phyloP scores from a whole-genome alignment of 2,888 invertebrate species.

The Bedellia somnulentella region DNA sequence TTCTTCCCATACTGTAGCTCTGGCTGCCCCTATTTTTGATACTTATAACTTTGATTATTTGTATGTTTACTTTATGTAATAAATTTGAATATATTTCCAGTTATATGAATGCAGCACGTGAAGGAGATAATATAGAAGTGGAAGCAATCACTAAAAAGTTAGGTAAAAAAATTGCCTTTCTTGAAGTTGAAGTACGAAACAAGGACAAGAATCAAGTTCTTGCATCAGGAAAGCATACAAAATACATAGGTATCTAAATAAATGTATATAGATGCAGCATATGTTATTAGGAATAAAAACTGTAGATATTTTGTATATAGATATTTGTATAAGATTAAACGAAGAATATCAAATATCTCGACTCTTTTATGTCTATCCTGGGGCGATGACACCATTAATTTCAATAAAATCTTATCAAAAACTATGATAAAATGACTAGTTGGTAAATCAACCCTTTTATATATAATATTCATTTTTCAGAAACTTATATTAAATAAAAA shows the following conservation, averaged over 20 bases:
- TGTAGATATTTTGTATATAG: too few relatives aligned
- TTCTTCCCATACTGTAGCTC: too few relatives aligned
- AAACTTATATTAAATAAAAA: too few relatives aligned
- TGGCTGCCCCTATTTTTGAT: background rate
- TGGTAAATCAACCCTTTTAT: too few relatives aligned
- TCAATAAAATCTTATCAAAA: too few relatives aligned
- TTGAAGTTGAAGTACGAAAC: conserved; percentile 76
- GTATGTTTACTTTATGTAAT: background rate
- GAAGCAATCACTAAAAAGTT: conserved; percentile 75
- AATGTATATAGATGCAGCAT: background rate
- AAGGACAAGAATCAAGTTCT: conserved; percentile 73
- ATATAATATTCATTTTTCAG: too few relatives aligned
- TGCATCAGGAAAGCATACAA: conserved; percentile 84
- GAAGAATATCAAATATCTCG: too few relatives aligned
- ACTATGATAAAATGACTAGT: too few relatives aligned
- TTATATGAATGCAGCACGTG: conserved; percentile 56
- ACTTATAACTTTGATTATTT: background rate
- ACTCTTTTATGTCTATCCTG: too few relatives aligned
- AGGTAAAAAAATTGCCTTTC: conserved; percentile 80
- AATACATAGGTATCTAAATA: conserved; percentile 52
- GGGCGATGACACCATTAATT: too few relatives aligned
- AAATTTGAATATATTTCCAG: background rate
- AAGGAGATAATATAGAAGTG: conserved; percentile 78
- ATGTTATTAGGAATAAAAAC: too few relatives aligned
- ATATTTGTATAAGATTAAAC: too few relatives aligned